These are phyloP conservation scores for Leucania comma DNA, from an alignment of 2,888 invertebrate species.

Conservation along the genomic window DNA sequence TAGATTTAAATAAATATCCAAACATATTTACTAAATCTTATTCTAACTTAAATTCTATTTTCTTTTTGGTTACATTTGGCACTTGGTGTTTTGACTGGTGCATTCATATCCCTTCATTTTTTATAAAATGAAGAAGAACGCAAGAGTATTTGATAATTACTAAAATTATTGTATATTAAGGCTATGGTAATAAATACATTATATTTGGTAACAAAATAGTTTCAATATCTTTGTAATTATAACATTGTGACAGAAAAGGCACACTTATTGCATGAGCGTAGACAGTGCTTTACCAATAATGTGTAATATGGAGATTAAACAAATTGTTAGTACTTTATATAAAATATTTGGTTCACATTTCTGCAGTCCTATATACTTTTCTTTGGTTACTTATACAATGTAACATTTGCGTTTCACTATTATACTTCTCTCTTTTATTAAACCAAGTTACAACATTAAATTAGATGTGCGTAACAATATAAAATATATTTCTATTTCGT, in stretches of 20 bases:
- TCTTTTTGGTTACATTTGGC: conserved; percentile 73
- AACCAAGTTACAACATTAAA: conserved; percentile 40
- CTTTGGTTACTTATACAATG: conserved; percentile 40
- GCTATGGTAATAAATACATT: conserved; percentile 59
- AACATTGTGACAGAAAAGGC: conserved; percentile 46
- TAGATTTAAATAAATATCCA: conserved; percentile 80
- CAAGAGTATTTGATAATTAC: conserved; percentile 33
- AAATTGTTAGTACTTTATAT: conserved; percentile 52
- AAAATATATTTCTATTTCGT: conserved; percentile 47
- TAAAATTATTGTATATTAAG: conserved; percentile 39
- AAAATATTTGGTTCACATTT: conserved; percentile 44
- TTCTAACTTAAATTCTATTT: conserved; percentile 48
- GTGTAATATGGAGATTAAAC: conserved; percentile 42
- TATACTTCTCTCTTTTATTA: conserved; percentile 24
- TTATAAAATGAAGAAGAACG: conserved; percentile 62
- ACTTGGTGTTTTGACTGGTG: conserved; percentile 49
- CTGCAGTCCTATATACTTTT: conserved; percentile 15
- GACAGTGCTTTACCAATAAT: conserved; percentile 53
- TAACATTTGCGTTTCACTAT: conserved; percentile 37
- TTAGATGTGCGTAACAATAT: conserved; percentile 41
- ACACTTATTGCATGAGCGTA: conserved; percentile 52
- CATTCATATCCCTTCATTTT: conserved; percentile 59
- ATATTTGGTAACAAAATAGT: conserved; percentile 65
- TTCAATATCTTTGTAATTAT: conserved; percentile 31
- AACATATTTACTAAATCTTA: conserved; percentile 71